These are phyloP conservation scores for Epizoanthus illoricatus DNA, from an alignment of 92 coral and sea anemone species.

Conservation along the genomic window DNA sequence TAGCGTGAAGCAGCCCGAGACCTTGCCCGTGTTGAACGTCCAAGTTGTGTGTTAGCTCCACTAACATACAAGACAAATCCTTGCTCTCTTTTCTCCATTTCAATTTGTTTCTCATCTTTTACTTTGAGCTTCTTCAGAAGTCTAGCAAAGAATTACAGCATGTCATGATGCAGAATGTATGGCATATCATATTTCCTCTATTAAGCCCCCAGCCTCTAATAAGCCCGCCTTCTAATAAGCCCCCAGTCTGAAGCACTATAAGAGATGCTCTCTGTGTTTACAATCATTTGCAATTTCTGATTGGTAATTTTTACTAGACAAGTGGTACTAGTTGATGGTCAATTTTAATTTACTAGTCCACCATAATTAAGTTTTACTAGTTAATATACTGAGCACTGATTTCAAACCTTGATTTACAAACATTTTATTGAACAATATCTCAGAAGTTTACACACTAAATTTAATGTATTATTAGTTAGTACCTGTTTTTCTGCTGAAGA, in stretches of 20 bases:
- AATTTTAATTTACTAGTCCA: too few species aligned
- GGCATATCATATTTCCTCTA: too few species aligned
- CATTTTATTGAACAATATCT: background rate
- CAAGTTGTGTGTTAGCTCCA: conserved; percentile 89
- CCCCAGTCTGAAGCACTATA: too few species aligned
- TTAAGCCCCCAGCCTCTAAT: too few species aligned
- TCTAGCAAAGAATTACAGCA: conserved; percentile 33
- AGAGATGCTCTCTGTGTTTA: too few species aligned
- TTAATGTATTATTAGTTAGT: background rate
- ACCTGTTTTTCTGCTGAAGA: conserved; percentile 93
- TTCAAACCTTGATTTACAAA: background rate
- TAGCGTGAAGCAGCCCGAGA: conserved; percentile 70
- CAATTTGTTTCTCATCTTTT: conserved; percentile 90
- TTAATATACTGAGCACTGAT: too few species aligned
- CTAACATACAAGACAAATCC: conserved; percentile 94
- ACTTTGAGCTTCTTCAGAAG: conserved; percentile 76
- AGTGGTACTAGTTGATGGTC: too few species aligned
- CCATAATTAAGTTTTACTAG: too few species aligned
- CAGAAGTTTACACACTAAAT: background rate
- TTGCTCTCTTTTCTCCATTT: conserved; percentile 90
- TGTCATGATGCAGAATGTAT: background rate
- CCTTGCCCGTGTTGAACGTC: conserved; percentile 54
- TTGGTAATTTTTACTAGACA: too few species aligned
- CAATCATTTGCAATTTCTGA: too few species aligned
- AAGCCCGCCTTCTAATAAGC: too few species aligned